Conservation (phyloP, 2,797 vertebrate genomes). For the Cyclura pinguis region DNA sequence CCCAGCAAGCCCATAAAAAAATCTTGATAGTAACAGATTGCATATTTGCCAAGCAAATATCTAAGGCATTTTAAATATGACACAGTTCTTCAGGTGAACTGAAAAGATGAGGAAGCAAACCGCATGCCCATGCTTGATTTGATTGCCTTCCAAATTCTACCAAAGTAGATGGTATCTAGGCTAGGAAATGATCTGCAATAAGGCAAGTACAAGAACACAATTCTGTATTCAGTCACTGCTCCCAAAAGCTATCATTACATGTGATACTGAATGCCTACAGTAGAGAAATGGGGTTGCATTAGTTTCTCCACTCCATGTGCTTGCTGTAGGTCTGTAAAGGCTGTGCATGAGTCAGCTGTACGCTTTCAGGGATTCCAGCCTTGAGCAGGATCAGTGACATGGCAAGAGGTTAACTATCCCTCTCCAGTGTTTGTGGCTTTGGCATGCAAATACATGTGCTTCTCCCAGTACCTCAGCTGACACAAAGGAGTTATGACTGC, state of each 20-base stretch:
- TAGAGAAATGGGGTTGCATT: background rate
- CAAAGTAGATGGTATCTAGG: background rate
- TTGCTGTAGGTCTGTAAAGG: background rate
- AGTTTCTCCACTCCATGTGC: background rate
- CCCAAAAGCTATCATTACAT: background rate
- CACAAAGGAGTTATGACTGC: background rate
- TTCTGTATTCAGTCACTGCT: background rate
- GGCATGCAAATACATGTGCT: background rate
- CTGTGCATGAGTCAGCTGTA: background rate
- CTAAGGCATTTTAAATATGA: background rate
- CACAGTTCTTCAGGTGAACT: background rate
- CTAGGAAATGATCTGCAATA: background rate
- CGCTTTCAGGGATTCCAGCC: background rate
- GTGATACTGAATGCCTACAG: background rate
- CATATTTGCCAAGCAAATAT: background rate
- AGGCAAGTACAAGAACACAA: background rate
- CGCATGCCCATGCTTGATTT: background rate
- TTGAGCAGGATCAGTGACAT: background rate
- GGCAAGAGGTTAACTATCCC: background rate
- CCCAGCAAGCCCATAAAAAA: background rate
- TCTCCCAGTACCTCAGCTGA: background rate
- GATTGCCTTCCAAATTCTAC: too few species aligned
- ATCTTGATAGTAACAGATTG: background rate
- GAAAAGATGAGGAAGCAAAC: background rate
- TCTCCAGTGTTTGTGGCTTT: background rate